A percentile compares a stretch with the other conserved stretches of the same genome.
Conservation (phyloP, 2,113 vertebrate genomes). For the Muntiacus muntjak region DNA sequence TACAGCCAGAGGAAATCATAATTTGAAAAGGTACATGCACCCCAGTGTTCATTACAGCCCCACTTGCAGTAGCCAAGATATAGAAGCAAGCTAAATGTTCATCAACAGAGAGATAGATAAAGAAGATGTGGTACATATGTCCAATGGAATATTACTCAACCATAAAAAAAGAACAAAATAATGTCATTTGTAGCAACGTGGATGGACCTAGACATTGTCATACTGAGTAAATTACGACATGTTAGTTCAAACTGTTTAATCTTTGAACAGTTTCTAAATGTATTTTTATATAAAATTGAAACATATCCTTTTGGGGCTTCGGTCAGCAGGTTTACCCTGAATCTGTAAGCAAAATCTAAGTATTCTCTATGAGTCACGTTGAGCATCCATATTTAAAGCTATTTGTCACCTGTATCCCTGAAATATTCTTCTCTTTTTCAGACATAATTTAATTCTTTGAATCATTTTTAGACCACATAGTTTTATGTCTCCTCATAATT, state of each 20-base stretch:
- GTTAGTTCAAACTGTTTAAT: not conserved
- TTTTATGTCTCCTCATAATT: not conserved
- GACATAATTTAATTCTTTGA: not conserved
- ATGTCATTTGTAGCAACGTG: not conserved
- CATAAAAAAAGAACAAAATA: not conserved
- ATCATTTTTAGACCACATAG: not conserved
- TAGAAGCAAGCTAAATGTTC: not conserved
- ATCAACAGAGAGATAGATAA: not conserved
- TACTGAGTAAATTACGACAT: not conserved
- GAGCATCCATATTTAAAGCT: not conserved
- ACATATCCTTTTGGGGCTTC: not conserved
- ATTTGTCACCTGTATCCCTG: not conserved
- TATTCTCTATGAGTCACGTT: not conserved
- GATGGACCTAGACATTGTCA: not conserved
- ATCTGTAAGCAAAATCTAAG: not conserved
- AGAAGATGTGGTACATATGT: not conserved
- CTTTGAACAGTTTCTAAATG: not conserved
- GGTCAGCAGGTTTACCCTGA: not conserved
- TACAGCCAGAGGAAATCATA: not conserved
- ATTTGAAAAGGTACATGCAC: not conserved
- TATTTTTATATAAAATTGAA: not conserved
- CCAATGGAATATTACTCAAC: not conserved
- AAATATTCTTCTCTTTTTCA: not conserved
- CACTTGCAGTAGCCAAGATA: not conserved
- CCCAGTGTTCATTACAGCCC: not conserved